phyloP scores from a whole-genome alignment of 2,797 vertebrate genomes.

The Poeciliopsis gracilis region DNA sequence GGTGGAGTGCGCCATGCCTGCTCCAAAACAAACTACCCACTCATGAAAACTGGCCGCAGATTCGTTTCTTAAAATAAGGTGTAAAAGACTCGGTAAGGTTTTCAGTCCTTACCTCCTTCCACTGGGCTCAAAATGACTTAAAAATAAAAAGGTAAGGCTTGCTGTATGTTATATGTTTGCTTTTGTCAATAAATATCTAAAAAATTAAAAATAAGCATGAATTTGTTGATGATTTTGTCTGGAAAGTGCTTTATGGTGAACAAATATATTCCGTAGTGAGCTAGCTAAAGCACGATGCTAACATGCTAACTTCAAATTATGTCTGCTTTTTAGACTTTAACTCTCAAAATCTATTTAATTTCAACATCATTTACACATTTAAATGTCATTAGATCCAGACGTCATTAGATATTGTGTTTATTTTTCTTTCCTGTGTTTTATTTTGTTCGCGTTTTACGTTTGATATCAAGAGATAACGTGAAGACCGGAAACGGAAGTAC shows the following conservation, averaged over 20 bases:
- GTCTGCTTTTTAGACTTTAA: neutral
- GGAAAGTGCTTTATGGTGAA: neutral
- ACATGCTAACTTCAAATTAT: neutral
- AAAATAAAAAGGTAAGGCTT: neutral
- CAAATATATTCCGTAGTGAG: neutral
- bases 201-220: neutral
- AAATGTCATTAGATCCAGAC: neutral
- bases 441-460: too few species aligned
- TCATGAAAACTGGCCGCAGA: conserved; percentile 51
- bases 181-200: neutral
- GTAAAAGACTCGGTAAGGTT: neutral
- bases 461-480: too few species aligned
- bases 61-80: conserved; percentile 38
- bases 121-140: neutral
- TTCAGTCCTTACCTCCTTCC: neutral
- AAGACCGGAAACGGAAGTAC: too few species aligned
- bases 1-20: conserved; percentile 52
- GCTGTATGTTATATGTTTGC: conserved; percentile 3
- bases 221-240: neutral
- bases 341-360: neutral
- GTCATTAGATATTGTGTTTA: neutral
- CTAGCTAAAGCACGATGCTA: neutral
- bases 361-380: neutral
- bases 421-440: too few species aligned
- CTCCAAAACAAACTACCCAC: conserved; percentile 60